phyloP scores from a whole-genome alignment of 2,797 vertebrate genomes.

The Galagoides demidoff region DNA sequence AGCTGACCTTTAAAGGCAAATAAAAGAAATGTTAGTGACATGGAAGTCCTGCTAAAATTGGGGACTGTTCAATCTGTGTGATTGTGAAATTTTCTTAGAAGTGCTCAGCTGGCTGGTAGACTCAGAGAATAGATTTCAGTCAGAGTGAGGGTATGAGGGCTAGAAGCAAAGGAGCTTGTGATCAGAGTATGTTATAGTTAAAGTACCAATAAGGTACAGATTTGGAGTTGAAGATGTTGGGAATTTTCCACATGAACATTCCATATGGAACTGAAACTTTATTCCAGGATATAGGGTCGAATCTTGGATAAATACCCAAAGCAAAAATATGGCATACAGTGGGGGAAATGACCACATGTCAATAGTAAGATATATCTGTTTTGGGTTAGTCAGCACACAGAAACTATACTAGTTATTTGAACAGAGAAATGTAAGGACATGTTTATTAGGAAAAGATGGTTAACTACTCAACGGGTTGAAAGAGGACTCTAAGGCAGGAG shows the following conservation, averaged over 20 bases:
- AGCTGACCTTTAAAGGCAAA: not conserved
- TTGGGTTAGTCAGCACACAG: not conserved
- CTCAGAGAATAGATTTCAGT: not conserved
- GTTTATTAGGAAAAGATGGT: conserved; percentile 21
- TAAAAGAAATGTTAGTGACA: conserved; percentile 21
- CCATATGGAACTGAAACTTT: not conserved
- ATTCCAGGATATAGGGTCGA: not conserved
- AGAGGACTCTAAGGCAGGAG: not conserved
- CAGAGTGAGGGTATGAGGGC: not conserved
- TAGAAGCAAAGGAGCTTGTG: conserved; percentile 24
- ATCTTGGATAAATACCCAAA: conserved; percentile 32
- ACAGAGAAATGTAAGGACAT: not conserved
- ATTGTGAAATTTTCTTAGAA: conserved; percentile 19
- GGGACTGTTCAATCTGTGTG: not conserved
- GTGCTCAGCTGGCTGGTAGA: not conserved
- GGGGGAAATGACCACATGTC: not conserved
- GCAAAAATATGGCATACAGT: not conserved
- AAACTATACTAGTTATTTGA: conserved; percentile 8
- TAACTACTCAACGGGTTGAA: not conserved
- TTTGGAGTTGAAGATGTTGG: not conserved
- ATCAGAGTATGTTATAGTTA: not conserved
- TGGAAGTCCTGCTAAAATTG: not conserved
- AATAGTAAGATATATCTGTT: not conserved
- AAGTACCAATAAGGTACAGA: not conserved
- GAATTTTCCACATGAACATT: not conserved